These are phyloP conservation scores for Cryptus viduatorius DNA, from an alignment of 2,888 invertebrate genomes.

Conservation along the genomic window DNA sequence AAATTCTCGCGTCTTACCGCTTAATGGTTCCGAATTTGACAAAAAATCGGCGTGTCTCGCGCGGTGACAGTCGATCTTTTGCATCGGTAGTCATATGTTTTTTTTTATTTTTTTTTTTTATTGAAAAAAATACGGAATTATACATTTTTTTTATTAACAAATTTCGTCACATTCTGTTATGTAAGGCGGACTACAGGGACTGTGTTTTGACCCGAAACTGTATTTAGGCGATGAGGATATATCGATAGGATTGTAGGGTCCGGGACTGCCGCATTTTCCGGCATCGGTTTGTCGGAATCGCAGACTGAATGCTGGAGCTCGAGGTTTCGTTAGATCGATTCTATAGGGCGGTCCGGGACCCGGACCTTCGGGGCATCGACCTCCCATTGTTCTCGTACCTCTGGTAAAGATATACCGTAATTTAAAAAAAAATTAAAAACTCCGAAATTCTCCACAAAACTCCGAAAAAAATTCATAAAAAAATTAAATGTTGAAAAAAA, in stretches of 20 bases:
- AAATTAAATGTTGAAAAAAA: too few species aligned
- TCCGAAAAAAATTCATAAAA: too few species aligned
- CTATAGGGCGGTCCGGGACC: conserved; percentile 66
- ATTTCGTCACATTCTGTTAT: conserved; percentile 83
- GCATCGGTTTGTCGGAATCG: conserved; percentile 82
- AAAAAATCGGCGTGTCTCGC: conserved; percentile 41
- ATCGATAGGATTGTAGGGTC: conserved; percentile 86
- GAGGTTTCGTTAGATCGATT: conserved; percentile 70
- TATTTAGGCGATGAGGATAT: conserved; percentile 86
- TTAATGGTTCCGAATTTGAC: conserved; percentile 70
- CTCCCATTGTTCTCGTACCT: conserved; percentile 43
- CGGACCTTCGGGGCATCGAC: conserved; percentile 63
- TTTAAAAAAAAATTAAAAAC: too few species aligned
- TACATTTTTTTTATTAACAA: conserved; percentile 63
- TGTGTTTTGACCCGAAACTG: conserved; percentile 88
- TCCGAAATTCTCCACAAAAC: too few species aligned
- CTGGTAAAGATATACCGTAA: conserved; percentile 24
- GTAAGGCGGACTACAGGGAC: conserved; percentile 86
- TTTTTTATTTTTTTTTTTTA: not conserved
- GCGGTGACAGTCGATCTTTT: conserved; percentile 55
- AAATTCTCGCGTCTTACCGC: conserved; percentile 62
- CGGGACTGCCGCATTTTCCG: conserved; percentile 85
- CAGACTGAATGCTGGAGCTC: conserved; percentile 85
- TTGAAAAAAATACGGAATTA: not conserved
- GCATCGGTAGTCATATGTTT: conserved; percentile 59